A percentile compares a stretch with the other conserved stretches of the same genome.
phyloP scores from a whole-genome alignment of 2,797 vertebrate species.

The Champsocephalus esox region DNA sequence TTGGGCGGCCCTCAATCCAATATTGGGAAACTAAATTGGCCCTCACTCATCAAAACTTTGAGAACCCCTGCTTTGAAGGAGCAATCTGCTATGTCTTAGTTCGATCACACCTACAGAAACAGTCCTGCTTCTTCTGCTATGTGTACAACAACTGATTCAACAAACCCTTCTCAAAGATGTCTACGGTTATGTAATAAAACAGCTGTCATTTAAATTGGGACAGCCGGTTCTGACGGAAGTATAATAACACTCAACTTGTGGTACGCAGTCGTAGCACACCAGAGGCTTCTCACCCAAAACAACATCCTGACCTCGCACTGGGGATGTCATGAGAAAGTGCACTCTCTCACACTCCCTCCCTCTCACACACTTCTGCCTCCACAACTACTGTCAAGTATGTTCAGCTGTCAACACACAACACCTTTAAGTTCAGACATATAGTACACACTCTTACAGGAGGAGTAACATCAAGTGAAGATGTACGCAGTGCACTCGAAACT shows the following conservation, averaged over 20 bases:
- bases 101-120: background rate
- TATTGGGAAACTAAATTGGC: too few relatives aligned
- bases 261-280: background rate
- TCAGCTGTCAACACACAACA: background rate
- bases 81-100: background rate
- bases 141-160: background rate
- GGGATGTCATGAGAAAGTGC: constrained; percentile 9
- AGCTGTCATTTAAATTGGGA: background rate
- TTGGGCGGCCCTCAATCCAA: too few relatives aligned
- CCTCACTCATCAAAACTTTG: too few relatives aligned
- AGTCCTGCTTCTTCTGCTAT: background rate
- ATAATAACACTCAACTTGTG: background rate
- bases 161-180: background rate
- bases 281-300: background rate
- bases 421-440: background rate
- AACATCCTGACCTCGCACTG: background rate
- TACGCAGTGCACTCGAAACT: background rate
- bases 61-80: background rate
- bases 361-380: background rate
- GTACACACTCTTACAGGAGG: background rate
- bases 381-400: background rate
- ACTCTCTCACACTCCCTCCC: too few relatives aligned
- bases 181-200: background rate
- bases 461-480: background rate
- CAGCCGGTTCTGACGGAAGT: background rate